Conservation (phyloP, 2,888 invertebrate species). For the Seira musarum region DNA sequence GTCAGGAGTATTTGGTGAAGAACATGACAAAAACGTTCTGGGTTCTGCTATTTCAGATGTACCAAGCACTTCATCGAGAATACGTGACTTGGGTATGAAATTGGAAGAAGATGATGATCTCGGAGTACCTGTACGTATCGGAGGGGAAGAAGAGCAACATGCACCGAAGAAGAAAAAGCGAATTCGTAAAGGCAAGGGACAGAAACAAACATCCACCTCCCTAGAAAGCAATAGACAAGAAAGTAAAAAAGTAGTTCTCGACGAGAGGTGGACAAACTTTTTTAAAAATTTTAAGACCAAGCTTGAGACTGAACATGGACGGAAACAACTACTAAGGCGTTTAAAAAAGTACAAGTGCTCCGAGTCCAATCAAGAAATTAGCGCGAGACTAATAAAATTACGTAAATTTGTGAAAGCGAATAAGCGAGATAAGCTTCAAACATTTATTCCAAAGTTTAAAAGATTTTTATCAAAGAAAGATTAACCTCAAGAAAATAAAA, state of each 20-base stretch:
- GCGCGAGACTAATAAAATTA: constrained; percentile 56
- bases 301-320: constrained; percentile 45
- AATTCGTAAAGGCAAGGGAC: constrained; percentile 6
- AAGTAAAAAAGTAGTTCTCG: constrained; percentile 32
- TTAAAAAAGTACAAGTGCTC: constrained; percentile 51
- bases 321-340: constrained; percentile 58
- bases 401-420: constrained; percentile 48
- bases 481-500: neutral
- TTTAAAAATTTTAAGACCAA: constrained; percentile 58
- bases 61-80: constrained; percentile 37
- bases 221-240: no score
- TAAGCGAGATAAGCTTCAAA: constrained; percentile 30
- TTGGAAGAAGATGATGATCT: constrained; percentile 47
- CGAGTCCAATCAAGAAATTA: constrained; percentile 55
- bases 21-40: constrained; percentile 37
- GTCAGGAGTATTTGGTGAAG: constrained; percentile 23
- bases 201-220: constrained; percentile 25
- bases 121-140: constrained; percentile 39
- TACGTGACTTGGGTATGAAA: constrained; percentile 29
- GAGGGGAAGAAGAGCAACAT: constrained; percentile 6
- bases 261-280: constrained; percentile 60
- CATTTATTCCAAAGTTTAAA: constrained; percentile 51
- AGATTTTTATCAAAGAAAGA: constrained; percentile 41
- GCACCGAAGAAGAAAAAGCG: constrained; percentile 12
- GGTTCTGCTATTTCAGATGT: constrained; percentile 3